Conservation (phyloP, 2,113 vertebrate genomes). For the Sylvietta virens region DNA sequence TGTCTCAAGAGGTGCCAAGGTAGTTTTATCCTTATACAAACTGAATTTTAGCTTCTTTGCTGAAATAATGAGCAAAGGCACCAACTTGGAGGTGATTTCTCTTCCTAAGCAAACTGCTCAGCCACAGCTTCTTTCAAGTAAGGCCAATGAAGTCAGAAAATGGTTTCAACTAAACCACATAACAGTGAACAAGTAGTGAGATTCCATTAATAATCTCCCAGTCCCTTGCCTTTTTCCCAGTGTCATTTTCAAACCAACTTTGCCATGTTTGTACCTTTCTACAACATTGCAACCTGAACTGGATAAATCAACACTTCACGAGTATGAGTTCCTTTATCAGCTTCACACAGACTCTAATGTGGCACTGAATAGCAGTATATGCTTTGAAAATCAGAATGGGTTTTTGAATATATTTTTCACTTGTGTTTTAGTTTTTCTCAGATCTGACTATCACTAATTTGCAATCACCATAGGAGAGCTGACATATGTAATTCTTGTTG, state of each 20-base stretch:
- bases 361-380: neutral
- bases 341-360: neutral
- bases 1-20: neutral
- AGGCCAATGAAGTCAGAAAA: neutral
- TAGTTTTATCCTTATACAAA: neutral
- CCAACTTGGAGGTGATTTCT: neutral
- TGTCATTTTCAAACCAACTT: neutral
- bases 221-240: neutral
- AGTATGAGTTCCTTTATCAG: neutral
- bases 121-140: neutral
- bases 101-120: neutral
- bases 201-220: neutral
- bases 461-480: neutral
- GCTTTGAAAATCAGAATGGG: neutral
- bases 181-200: neutral
- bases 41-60: neutral
- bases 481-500: neutral
- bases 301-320: neutral
- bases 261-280: neutral
- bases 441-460: neutral
- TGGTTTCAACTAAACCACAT: neutral
- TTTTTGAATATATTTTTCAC: neutral
- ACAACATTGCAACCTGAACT: neutral
- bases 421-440: neutral
- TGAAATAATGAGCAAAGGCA: neutral